Base-by-base conservation (phyloP, 2,113 vertebrate species). In the Ornithorhynchus anatinus region DNA sequence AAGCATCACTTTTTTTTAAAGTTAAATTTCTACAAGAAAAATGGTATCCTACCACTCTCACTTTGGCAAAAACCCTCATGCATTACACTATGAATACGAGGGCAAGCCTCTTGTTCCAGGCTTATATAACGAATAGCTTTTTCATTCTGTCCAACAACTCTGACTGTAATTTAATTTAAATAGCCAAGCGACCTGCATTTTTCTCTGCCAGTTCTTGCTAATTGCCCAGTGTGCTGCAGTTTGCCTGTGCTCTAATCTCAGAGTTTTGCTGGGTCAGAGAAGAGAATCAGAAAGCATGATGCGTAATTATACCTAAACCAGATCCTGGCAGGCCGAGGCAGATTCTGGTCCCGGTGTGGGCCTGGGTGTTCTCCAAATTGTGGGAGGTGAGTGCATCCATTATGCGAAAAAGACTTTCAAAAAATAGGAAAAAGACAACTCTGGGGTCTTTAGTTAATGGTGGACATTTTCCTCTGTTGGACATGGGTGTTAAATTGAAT, bases 331-430 rank as follows among this genome's bases (percentile, higher is more conserved):
- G n/a, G n/a, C n/a, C n/a, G n/a, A n/a, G n/a, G 40, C 27, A 36
- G 45, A 32, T 25, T 29, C n/a, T 50, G 40, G 40, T 40, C 20
- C 48, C 32, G 12, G 25, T 50, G 4, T 22, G 3, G n/a, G 44
- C 20, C 53, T 53, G 32, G 42, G 36, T 67, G 32, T 73, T 81
- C 67, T 39, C 13, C 45, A 8, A 29, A 13, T 27, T 38, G 42
- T 37, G 39, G 13, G 38, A 56, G 65, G n/a, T 63, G 76, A 81
- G 58, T 79, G 47, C 65, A 37, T 36, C 39, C 59, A 54, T 80
- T 43, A 60, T 81, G 72, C 61, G 56, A 75, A 80, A 76, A 61
- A 61, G 37, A 54, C 51, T 38, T 29, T 13, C 25, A n/a, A 48
- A 22, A 29, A 48, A 48, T 27, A n/a, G 29, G 23, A 29, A 48